A percentile compares a stretch with the other conserved stretches of the same genome.
Evolutionary conservation across 2,797 vertebrate genomes (phyloP).

Genomic region (Rachycentron canadum): DNA sequence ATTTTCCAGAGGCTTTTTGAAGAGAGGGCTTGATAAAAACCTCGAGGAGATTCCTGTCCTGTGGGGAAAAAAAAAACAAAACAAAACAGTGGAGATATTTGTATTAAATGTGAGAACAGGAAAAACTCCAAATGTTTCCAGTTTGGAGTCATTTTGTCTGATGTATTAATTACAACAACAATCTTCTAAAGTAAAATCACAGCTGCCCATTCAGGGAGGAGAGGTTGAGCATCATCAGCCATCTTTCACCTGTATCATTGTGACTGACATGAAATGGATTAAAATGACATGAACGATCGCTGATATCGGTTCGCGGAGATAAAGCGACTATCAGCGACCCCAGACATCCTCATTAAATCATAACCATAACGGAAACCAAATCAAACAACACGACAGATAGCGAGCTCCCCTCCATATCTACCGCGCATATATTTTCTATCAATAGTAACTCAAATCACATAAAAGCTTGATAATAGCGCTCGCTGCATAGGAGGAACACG

Average conservation of each 20-base stretch:
- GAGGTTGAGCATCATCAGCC: slow-evolving; percentile 8
- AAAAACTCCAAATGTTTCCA: neutral
- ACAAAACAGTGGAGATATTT: neutral
- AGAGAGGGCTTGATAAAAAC: neutral
- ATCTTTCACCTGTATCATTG: slow-evolving; percentile 40
- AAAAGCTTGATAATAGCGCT: slow-evolving; percentile 71
- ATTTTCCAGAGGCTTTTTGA: neutral
- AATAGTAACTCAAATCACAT: slow-evolving; percentile 77
- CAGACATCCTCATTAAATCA: slow-evolving; percentile 68
- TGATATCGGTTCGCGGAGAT: slow-evolving; percentile 53
- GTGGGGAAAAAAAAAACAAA: slow-evolving; percentile 12
- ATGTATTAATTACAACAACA: too few relatives aligned
- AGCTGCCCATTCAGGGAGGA: too few relatives aligned
- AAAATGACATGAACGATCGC: slow-evolving; percentile 59
- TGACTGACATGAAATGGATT: slow-evolving; percentile 42
- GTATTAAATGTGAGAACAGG: neutral
- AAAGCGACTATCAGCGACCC: slow-evolving; percentile 59
- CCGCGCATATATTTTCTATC: slow-evolving; percentile 70
- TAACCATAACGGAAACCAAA: slow-evolving; percentile 61
- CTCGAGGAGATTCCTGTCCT: slow-evolving; percentile 24
- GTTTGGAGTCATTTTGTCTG: too few relatives aligned
- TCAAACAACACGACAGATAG: slow-evolving; percentile 65
- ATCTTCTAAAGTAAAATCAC: neutral
- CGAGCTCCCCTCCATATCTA: slow-evolving; percentile 47
- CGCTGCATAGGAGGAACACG: slow-evolving; percentile 57